phyloP scores from a whole-genome alignment of 2,797 vertebrate genomes.

The Sebastes elongatus region DNA sequence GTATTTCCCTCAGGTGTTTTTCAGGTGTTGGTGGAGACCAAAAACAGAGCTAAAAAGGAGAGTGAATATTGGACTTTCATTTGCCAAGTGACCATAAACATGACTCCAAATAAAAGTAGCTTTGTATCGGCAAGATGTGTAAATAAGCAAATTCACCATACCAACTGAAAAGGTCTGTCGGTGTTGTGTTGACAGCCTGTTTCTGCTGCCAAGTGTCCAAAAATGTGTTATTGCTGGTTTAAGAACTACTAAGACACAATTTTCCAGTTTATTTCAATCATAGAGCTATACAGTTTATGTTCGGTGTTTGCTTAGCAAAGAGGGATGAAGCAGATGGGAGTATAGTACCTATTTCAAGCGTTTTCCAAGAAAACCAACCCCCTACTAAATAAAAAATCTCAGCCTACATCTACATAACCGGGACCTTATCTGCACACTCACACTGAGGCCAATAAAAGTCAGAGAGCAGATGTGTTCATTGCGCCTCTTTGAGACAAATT shows the following conservation, averaged over 20 bases:
- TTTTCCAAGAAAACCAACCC: constrained; percentile 20
- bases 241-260: not conserved
- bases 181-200: not conserved
- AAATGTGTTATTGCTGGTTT: not conserved
- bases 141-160: not conserved
- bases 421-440: constrained; percentile 30
- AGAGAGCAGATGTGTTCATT: constrained; percentile 54
- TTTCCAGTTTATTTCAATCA: not conserved
- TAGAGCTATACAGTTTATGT: not conserved
- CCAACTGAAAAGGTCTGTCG: not conserved
- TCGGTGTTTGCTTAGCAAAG: not conserved
- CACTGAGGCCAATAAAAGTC: constrained; percentile 44
- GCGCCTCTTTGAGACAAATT: constrained; percentile 57
- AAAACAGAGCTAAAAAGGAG: not conserved
- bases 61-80: not conserved
- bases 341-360: not conserved
- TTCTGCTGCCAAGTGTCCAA: not conserved
- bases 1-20: not conserved
- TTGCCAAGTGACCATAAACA: not conserved
- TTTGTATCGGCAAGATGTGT: not conserved
- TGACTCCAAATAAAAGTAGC: not conserved
- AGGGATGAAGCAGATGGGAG: not conserved
- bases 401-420: constrained; percentile 6
- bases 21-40: not conserved
- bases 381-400: not conserved